Percentiles rank a stretch among this genome's conserved stretches.
phyloP scores from a whole-genome alignment of 2,888 invertebrate genomes.

The Myathropa florea region DNA sequence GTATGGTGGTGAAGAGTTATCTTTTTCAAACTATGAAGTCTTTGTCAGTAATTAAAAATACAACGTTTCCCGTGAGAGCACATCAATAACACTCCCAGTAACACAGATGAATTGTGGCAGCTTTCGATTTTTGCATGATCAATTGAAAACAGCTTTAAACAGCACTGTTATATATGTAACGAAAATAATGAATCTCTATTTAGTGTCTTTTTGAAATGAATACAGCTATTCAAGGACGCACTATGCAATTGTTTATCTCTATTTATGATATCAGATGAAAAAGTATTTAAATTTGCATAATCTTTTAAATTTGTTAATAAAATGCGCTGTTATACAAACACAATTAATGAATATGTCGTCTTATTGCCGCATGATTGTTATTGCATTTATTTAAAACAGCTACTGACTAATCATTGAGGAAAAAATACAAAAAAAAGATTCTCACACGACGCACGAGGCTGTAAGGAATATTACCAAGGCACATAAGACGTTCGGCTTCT shows the following conservation, averaged over 20 bases:
- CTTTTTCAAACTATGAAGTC: conserved; percentile 91
- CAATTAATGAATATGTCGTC: neutral
- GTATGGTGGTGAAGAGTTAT: conserved; percentile 89
- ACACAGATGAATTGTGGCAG: neutral
- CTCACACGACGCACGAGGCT: too few relatives aligned
- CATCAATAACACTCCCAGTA: conserved; percentile 24
- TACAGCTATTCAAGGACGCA: neutral
- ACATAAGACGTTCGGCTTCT: too few relatives aligned
- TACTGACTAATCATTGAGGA: too few relatives aligned
- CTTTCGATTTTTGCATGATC: conserved; percentile 17
- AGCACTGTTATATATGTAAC: neutral
- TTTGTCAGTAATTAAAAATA: conserved; percentile 80
- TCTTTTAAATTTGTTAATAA: neutral
- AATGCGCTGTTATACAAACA: neutral
- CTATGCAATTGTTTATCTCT: neutral
- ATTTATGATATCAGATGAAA: neutral
- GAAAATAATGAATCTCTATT: conserved; percentile 40
- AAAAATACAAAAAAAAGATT: too few relatives aligned
- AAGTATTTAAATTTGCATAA: neutral
- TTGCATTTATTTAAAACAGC: too few relatives aligned
- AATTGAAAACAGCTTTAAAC: neutral
- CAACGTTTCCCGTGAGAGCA: conserved; percentile 30
- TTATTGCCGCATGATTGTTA: neutral
- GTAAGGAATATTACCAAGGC: too few relatives aligned
- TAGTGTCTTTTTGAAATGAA: conserved; percentile 27